Evolutionary conservation across 2,888 invertebrate genomes (phyloP).

Genomic region (Orthonevra nobilis): DNA sequence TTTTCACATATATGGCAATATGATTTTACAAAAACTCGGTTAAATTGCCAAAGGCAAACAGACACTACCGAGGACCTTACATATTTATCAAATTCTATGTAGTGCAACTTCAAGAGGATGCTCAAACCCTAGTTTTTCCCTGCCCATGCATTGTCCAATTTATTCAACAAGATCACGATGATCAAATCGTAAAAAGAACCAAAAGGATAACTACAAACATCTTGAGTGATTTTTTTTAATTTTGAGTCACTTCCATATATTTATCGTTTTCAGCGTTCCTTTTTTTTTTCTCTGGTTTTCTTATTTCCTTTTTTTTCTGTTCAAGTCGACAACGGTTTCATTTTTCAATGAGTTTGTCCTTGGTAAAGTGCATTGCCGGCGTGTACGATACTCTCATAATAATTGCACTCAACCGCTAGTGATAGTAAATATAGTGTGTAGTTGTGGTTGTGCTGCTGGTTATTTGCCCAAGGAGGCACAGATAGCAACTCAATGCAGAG

Average conservation of each 20-base stretch:
- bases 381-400: slow-evolving; percentile 57
- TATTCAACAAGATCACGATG: slow-evolving; percentile 57
- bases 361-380: slow-evolving; percentile 79
- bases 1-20: no score
- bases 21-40: no score
- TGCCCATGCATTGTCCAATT: no score
- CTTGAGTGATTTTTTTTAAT: slow-evolving; percentile 19
- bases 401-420: slow-evolving; percentile 59
- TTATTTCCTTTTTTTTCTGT: not conserved
- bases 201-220: slow-evolving; percentile 27
- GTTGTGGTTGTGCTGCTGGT: slow-evolving; percentile 11
- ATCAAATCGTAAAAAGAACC: slow-evolving; percentile 25
- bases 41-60: no score
- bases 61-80: no score
- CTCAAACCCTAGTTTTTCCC: no score
- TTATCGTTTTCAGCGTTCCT: slow-evolving; percentile 62
- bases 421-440: slow-evolving; percentile 2
- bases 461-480: slow-evolving; percentile 7
- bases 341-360: slow-evolving; percentile 79
- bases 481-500: slow-evolving; percentile 25
- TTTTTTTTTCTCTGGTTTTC: slow-evolving; percentile 29
- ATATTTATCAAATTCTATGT: no score
- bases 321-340: slow-evolving; percentile 61
- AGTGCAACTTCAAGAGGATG: no score
- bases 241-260: slow-evolving; percentile 65